These are phyloP conservation scores for Neoniphon sammara DNA, from an alignment of 2,797 vertebrate genomes.

Conservation along the genomic window DNA sequence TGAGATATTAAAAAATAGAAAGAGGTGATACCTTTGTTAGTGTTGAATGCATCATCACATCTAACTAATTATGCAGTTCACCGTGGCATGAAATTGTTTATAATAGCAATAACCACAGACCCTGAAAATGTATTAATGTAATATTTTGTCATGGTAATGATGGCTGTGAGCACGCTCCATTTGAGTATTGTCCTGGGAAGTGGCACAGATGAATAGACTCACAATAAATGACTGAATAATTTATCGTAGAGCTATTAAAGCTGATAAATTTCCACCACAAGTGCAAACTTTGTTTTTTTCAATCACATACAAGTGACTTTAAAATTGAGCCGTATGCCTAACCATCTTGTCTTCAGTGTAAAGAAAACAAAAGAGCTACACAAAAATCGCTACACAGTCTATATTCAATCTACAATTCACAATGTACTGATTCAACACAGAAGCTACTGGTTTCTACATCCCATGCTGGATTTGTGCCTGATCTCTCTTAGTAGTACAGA, in stretches of 20 bases:
- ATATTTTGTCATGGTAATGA: slow-evolving; percentile 8
- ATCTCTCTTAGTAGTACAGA: too few relatives aligned
- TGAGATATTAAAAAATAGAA: neutral
- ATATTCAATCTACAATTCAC: too few relatives aligned
- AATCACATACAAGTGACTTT: too few relatives aligned
- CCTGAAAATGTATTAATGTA: slow-evolving; percentile 13
- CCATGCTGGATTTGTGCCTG: too few relatives aligned
- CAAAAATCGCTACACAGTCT: too few relatives aligned
- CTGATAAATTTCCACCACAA: neutral
- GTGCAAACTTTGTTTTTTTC: neutral
- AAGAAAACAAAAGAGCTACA: too few relatives aligned
- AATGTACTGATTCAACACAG: too few relatives aligned
- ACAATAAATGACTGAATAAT: slow-evolving; percentile 16
- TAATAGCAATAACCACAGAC: neutral
- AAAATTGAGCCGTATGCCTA: too few relatives aligned
- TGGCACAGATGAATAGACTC: neutral
- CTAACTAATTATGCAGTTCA: neutral
- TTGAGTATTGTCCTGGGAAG: slow-evolving; percentile 4
- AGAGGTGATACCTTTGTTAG: neutral
- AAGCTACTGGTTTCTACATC: too few relatives aligned
- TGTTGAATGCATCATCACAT: slow-evolving; percentile 1
- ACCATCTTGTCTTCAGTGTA: too few relatives aligned
- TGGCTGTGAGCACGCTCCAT: slow-evolving; percentile 2
- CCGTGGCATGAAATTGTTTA: slow-evolving; percentile 1
- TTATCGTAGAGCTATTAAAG: neutral